A percentile compares a stretch with the other conserved stretches of the same genome.
Conservation (phyloP, 2,797 vertebrate species). For the Typhlichthys eigenmanni region DNA sequence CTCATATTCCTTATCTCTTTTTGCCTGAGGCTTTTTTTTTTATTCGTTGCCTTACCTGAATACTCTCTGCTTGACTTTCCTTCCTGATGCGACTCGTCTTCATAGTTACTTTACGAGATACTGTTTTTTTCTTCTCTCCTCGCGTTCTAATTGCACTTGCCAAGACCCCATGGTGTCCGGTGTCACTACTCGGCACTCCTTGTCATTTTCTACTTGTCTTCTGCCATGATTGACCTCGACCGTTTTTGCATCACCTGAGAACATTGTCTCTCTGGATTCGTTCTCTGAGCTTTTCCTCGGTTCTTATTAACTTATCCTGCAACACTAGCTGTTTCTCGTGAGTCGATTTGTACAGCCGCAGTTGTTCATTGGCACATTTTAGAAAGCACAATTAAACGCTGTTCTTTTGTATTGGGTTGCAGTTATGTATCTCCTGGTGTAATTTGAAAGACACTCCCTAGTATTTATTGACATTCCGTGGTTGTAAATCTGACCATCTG, state of each 20-base stretch:
- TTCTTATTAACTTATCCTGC: constrained; percentile 78
- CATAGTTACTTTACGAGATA: constrained; percentile 25
- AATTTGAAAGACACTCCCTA: constrained; percentile 13
- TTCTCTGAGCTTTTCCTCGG: constrained; percentile 71
- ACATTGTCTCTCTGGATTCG: constrained; percentile 61
- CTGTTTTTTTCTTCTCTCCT: constrained; percentile 24
- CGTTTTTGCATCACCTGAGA: constrained; percentile 36
- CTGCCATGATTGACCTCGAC: constrained; percentile 21
- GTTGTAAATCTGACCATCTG: constrained; percentile 14
- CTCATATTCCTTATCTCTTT: constrained; percentile 9
- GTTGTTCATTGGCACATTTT: constrained; percentile 20
- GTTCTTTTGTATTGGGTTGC: constrained; percentile 19
- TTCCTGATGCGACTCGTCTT: constrained; percentile 27
- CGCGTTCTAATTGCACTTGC: constrained; percentile 30
- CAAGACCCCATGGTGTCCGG: constrained; percentile 14
- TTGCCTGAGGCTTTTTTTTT: constrained; percentile 2
- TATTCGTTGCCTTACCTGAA: constrained; percentile 25
- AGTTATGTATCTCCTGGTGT: constrained; percentile 4
- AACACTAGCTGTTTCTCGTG: constrained; percentile 75
- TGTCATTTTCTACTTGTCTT: constrained; percentile 21
- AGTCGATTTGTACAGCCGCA: constrained; percentile 74
- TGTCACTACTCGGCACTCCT: constrained; percentile 8
- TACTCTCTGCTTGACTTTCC: constrained; percentile 22
- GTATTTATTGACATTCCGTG: neutral
- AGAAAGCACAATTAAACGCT: constrained; percentile 10